Evolutionary conservation across 2,113 vertebrate species (phyloP).

Genomic region (Chaetodon trifascialis): DNA sequence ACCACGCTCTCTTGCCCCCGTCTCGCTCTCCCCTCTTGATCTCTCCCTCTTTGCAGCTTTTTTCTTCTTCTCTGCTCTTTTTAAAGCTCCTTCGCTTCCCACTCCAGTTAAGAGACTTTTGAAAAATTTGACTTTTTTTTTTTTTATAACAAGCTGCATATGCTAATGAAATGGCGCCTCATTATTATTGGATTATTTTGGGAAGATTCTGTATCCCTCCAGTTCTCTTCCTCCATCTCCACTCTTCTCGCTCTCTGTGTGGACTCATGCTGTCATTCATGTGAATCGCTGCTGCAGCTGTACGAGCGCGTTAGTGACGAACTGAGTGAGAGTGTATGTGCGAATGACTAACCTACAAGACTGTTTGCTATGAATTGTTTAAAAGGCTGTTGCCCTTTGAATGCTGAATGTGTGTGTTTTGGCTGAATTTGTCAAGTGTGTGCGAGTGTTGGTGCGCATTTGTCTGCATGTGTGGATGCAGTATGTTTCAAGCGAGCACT

Average conservation of each 20-base stretch:
- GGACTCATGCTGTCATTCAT: conserved; percentile 42
- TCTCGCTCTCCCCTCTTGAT: conserved; percentile 24
- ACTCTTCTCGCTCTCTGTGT: conserved; percentile 3
- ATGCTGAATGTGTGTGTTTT: conserved; percentile 21
- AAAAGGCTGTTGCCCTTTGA: conserved; percentile 54
- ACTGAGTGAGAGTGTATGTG: conserved; percentile 27
- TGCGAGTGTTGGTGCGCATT: not conserved
- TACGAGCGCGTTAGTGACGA: conserved; percentile 29
- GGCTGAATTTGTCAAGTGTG: conserved; percentile 27
- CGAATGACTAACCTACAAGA: conserved; percentile 51
- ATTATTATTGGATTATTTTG: conserved; percentile 60
- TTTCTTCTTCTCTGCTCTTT: conserved; percentile 15
- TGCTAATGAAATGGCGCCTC: conserved; percentile 45
- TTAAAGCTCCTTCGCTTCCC: conserved; percentile 41
- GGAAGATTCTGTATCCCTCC: conserved; percentile 14
- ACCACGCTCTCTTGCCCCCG: conserved; percentile 22
- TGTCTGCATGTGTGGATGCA: conserved; percentile 21
- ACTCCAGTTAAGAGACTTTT: conserved; percentile 46
- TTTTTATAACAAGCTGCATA: conserved; percentile 5
- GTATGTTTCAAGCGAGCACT: conserved; percentile 48
- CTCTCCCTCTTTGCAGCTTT: conserved; percentile 1
- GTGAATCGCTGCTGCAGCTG: conserved; percentile 33
- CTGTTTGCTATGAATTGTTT: conserved; percentile 57
- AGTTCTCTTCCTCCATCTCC: conserved; percentile 10
- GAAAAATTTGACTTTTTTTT: conserved; percentile 20